A percentile compares a stretch with the other conserved stretches of the same genome.
These are phyloP conservation scores for Trachelus iudaicus DNA, from an alignment of 2,888 invertebrate species.

Conservation along the genomic window DNA sequence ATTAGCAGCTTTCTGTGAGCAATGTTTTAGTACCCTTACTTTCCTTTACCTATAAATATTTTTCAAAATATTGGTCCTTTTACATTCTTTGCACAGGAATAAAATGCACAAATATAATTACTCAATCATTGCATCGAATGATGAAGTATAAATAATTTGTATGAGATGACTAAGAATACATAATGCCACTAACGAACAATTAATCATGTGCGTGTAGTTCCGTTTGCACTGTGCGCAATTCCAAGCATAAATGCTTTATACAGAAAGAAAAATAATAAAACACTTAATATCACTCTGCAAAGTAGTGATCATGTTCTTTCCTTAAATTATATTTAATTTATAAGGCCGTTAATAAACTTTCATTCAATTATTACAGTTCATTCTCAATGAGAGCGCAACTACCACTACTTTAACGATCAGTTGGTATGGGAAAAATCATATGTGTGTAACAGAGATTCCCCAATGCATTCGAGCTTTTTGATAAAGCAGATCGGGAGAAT, in stretches of 20 bases:
- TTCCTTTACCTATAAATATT: not conserved
- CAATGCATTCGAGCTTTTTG: not conserved
- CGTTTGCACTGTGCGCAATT: not conserved
- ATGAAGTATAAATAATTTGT: not conserved
- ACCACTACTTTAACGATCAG: not conserved
- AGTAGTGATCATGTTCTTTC: not conserved
- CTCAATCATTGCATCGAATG: not conserved
- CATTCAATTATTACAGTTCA: not conserved
- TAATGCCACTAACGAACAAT: not conserved
- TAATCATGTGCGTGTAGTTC: not conserved
- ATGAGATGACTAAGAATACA: not conserved
- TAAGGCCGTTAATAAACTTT: not conserved
- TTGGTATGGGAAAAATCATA: not conserved
- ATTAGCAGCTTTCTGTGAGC: not conserved
- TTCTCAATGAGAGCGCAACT: not conserved
- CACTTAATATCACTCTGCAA: slow-evolving; percentile 6
- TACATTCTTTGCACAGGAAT: not conserved
- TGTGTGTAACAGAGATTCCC: not conserved
- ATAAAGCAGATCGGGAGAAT: not conserved
- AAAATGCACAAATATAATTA: not conserved
- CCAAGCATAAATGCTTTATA: not conserved
- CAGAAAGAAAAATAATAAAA: not conserved
- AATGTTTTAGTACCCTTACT: not conserved
- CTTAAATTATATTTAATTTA: not conserved
- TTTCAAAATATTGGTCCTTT: not conserved